Conservation (phyloP, 2,113 vertebrate genomes). For the Hippocampus barbouri region DNA sequence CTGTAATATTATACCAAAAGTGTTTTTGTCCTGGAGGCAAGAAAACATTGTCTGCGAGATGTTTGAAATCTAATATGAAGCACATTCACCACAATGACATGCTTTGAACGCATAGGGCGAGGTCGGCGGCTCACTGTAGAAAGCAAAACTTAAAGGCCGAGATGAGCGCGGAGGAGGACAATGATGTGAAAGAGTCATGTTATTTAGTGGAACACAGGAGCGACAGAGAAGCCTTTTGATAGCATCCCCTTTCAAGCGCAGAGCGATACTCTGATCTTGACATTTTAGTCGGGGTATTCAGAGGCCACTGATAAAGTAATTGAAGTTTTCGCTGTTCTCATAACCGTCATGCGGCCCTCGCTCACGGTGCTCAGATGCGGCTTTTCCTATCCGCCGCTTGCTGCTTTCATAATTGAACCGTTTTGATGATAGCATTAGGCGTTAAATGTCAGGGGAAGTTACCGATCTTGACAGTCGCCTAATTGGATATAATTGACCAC, state of each 20-base stretch:
- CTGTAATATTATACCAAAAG: constrained; percentile 19
- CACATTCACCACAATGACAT: constrained; percentile 49
- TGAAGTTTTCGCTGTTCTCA: constrained; percentile 49
- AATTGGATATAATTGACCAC: constrained; percentile 63
- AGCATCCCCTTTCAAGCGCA: constrained; percentile 68
- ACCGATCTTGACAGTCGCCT: constrained; percentile 53
- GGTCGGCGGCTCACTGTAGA: constrained; percentile 61
- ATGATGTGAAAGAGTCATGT: constrained; percentile 68
- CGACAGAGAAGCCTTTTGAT: constrained; percentile 73
- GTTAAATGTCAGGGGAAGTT: constrained; percentile 44
- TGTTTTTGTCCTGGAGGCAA: constrained; percentile 13
- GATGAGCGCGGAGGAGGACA: constrained; percentile 57
- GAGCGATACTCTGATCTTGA: constrained; percentile 76
- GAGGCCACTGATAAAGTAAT: constrained; percentile 71
- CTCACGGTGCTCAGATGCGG: constrained; percentile 37
- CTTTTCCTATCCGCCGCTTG: constrained; percentile 31
- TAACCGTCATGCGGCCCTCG: constrained; percentile 37
- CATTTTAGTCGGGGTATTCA: constrained; percentile 72
- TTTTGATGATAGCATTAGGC: constrained; percentile 43
- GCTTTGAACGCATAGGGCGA: constrained; percentile 65
- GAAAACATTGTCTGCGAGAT: constrained; percentile 23
- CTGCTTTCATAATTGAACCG: constrained; percentile 34
- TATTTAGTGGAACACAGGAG: constrained; percentile 73
- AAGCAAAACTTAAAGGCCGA: constrained; percentile 65
- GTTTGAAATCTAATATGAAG: constrained; percentile 55